Evolutionary conservation across 2,113 vertebrate species (phyloP).

Genomic region (Centropristis striata): DNA sequence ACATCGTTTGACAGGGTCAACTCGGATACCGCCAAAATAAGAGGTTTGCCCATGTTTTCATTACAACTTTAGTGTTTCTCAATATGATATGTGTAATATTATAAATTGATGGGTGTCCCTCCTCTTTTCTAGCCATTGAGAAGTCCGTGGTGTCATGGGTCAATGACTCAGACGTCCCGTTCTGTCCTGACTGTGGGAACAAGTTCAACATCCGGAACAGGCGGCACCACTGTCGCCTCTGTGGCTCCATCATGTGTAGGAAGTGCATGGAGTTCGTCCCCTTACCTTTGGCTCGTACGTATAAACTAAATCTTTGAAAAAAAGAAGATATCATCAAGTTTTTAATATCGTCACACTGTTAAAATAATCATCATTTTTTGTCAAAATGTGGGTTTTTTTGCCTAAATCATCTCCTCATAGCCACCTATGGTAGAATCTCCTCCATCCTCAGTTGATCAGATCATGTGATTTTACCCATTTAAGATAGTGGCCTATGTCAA

Average conservation of each 20-base stretch:
- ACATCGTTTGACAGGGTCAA: slow-evolving; percentile 95
- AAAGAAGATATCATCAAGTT: background rate
- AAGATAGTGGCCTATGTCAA: no score
- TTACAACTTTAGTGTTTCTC: background rate
- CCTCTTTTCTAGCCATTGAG: slow-evolving; percentile 88
- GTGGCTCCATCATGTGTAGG: slow-evolving; percentile 98
- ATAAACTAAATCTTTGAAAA: slow-evolving; percentile 1
- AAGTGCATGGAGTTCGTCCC: slow-evolving; percentile 94
- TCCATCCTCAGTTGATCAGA: no score
- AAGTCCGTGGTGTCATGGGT: slow-evolving; percentile 98
- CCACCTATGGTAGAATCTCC: no score
- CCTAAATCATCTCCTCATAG: no score
- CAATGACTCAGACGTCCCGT: slow-evolving; percentile 95
- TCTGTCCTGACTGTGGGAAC: slow-evolving; percentile 96
- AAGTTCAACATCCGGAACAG: slow-evolving; percentile 95
- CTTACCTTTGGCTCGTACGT: slow-evolving; percentile 92
- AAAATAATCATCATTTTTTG: no score
- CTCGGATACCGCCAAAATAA: slow-evolving; percentile 92
- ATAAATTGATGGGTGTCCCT: background rate
- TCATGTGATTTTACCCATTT: no score
- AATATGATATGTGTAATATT: background rate
- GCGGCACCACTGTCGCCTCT: slow-evolving; percentile 97
- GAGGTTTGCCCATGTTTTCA: slow-evolving; percentile 86
- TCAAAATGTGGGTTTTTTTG: no score
- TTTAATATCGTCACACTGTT: no score